Percentiles rank a stretch among this genome's conserved stretches.
Evolutionary conservation across 2,113 vertebrate species (phyloP).

Genomic region (Prionailurus bengalensis): DNA sequence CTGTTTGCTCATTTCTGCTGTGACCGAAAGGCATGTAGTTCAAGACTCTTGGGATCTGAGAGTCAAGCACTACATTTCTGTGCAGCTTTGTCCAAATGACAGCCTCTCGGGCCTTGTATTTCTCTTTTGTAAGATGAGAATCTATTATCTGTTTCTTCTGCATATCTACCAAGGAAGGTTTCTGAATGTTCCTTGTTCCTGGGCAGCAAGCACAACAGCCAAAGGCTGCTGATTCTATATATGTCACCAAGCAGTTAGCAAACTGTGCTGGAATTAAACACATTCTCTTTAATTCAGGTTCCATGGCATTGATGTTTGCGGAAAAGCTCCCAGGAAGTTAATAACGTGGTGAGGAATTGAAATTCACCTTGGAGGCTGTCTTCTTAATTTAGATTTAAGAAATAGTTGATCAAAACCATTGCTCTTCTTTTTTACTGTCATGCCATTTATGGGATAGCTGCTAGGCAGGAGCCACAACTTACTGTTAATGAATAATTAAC

Average conservation of each 20-base stretch:
- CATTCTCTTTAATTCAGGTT: slow-evolving; percentile 4
- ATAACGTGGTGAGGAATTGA: slow-evolving; percentile 5
- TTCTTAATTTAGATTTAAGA: slow-evolving; percentile 57
- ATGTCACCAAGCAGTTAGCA: not conserved
- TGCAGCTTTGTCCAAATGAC: not conserved
- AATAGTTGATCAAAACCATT: slow-evolving; percentile 66
- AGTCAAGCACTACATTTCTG: not conserved
- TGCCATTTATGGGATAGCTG: slow-evolving; percentile 3
- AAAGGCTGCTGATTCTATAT: not conserved
- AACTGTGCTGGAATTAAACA: not conserved
- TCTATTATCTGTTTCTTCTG: not conserved
- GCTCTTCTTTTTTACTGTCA: not conserved
- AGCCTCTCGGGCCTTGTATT: not conserved
- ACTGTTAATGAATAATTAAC: slow-evolving; percentile 60
- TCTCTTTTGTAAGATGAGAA: not conserved
- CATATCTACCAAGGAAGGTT: not conserved
- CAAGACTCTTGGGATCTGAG: not conserved
- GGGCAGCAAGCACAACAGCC: not conserved
- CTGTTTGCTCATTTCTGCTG: not conserved
- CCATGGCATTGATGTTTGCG: not conserved
- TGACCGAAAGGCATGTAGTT: not conserved
- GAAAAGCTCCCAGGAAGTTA: slow-evolving; percentile 17
- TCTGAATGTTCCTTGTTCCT: not conserved
- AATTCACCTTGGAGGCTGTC: slow-evolving; percentile 57
- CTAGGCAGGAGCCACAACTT: not conserved